Percentiles rank a stretch among this genome's conserved stretches.
Evolutionary conservation across 2,888 invertebrate species (phyloP).

Genomic region (Ennomos fuscantarius): DNA sequence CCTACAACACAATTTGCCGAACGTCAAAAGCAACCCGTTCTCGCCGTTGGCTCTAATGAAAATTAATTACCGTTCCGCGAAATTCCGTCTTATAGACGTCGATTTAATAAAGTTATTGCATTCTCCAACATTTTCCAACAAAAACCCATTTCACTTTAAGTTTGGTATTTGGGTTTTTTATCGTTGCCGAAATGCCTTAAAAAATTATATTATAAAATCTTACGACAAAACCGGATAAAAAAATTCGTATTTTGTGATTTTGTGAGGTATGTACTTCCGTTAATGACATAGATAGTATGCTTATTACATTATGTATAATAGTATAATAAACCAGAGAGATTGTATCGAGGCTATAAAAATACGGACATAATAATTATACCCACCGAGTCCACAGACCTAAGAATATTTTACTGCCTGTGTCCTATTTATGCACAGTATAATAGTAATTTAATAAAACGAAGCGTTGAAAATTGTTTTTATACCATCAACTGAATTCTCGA

Average conservation of each 20-base stretch:
- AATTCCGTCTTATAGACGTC: slow-evolving; percentile 49
- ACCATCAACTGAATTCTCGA: slow-evolving; percentile 13
- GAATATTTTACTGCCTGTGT: no score
- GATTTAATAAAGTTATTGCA: slow-evolving; percentile 60
- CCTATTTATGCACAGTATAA: no score
- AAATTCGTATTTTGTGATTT: no score
- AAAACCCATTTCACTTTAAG: slow-evolving; percentile 37
- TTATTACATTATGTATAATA: no score
- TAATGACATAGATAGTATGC: no score
- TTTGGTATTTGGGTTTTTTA: slow-evolving; percentile 9
- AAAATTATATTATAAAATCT: no score
- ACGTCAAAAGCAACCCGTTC: slow-evolving; percentile 32
- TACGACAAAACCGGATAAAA: no score
- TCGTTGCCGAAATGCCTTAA: neutral
- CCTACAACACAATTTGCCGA: slow-evolving; percentile 25
- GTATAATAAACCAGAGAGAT: no score
- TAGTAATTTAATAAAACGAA: neutral
- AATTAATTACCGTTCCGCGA: slow-evolving; percentile 59
- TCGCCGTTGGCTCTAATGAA: slow-evolving; percentile 48
- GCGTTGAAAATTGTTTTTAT: slow-evolving; percentile 15
- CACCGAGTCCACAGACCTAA: no score
- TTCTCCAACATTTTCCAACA: slow-evolving; percentile 40
- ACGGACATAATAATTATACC: no score
- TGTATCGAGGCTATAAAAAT: no score
- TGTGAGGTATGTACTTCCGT: no score